A percentile compares a stretch with the other conserved stretches of the same genome.
These are phyloP conservation scores for Delichon dasypus DNA, from an alignment of 2,797 vertebrate genomes.

Conservation along the genomic window DNA sequence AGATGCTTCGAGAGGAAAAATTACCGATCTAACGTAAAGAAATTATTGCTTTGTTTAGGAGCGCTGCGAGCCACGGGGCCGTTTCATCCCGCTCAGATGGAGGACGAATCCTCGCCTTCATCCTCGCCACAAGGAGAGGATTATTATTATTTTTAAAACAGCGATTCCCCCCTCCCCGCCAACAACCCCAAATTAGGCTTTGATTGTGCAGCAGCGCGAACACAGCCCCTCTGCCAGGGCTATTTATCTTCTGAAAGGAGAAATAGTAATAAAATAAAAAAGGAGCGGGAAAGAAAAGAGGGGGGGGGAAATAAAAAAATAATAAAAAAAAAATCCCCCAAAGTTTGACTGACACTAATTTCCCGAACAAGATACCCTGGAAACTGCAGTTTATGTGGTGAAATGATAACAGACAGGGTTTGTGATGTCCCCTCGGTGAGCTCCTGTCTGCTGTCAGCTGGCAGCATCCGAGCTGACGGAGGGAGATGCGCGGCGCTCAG, in stretches of 20 bases:
- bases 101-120: neutral
- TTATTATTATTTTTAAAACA: slow-evolving; percentile 36
- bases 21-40: neutral
- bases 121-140: neutral
- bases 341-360: slow-evolving; percentile 99
- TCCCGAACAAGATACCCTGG: slow-evolving; percentile 90
- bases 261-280: neutral
- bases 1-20: slow-evolving; percentile 10
- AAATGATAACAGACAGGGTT: slow-evolving; percentile 98
- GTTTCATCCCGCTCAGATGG: neutral
- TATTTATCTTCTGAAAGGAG: slow-evolving; percentile 75
- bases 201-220: slow-evolving; percentile 27
- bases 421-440: slow-evolving; percentile 88
- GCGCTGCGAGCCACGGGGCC: neutral
- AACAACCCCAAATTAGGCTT: slow-evolving; percentile 15
- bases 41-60: neutral
- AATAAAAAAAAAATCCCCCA: slow-evolving; percentile 72
- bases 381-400: slow-evolving; percentile 88
- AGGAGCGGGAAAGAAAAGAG: neutral
- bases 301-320: neutral
- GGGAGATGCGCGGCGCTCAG: slow-evolving; percentile 85
- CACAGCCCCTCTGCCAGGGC: slow-evolving; percentile 68
- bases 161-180: neutral
- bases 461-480: slow-evolving; percentile 94
- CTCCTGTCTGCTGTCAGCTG: slow-evolving; percentile 95